Percentiles rank a stretch among this genome's conserved stretches.
Conservation (phyloP, 2,113 vertebrate species). For the Spizaetus ornatus region DNA sequence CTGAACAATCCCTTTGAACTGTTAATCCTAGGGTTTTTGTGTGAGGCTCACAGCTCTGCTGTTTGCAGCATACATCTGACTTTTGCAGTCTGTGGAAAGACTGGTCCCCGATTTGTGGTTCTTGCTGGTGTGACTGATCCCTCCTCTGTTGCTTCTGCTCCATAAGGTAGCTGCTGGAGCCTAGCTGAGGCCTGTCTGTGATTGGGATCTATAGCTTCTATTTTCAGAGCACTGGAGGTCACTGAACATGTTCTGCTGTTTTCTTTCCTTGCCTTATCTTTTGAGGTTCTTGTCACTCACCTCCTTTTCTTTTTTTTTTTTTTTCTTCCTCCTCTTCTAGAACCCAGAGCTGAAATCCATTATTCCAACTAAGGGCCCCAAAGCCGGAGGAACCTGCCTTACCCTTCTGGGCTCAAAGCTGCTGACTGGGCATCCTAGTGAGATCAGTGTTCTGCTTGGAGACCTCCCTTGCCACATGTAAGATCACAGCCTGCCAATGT, state of each 20-base stretch:
- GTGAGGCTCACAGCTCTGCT: neutral
- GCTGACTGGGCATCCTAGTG: slow-evolving; percentile 83
- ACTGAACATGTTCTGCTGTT: neutral
- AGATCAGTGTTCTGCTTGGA: slow-evolving; percentile 85
- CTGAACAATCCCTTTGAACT: slow-evolving; percentile 23
- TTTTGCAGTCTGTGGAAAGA: neutral
- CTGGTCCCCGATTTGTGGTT: accelerated
- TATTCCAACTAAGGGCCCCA: slow-evolving; percentile 84
- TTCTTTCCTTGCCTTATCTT: neutral
- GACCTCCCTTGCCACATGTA: slow-evolving; percentile 86
- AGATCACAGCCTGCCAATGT: slow-evolving; percentile 37
- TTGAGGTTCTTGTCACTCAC: neutral
- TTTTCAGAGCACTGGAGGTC: neutral
- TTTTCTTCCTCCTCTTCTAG: slow-evolving; percentile 44
- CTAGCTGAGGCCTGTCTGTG: neutral
- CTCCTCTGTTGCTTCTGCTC: neutral
- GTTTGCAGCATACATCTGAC: neutral
- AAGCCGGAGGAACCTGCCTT: slow-evolving; percentile 87
- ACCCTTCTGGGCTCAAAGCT: slow-evolving; percentile 87
- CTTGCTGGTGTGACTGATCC: neutral
- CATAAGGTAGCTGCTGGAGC: neutral
- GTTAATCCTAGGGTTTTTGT: neutral
- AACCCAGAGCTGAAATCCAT: slow-evolving; percentile 86
- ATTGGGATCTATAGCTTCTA: neutral
- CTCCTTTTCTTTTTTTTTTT: accelerated